Percentiles rank a stretch among this genome's conserved stretches.
Evolutionary conservation across 2,797 vertebrate genomes (phyloP).

Genomic region (Monodelphis domestica): DNA sequence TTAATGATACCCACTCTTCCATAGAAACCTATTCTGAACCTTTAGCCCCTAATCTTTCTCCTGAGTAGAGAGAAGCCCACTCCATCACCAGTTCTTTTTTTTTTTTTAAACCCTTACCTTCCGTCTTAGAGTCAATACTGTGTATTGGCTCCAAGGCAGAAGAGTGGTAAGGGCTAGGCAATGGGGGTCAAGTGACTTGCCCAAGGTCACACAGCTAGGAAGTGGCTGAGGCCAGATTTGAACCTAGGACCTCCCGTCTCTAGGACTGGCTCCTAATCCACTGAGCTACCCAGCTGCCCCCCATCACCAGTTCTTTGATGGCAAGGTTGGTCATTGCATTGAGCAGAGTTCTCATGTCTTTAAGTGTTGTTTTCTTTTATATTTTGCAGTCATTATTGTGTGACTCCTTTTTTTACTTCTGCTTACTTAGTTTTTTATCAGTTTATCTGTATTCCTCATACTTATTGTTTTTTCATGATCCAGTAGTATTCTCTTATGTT

Average conservation of each 20-base stretch:
- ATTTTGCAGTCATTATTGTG: not conserved
- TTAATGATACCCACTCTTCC: not conserved
- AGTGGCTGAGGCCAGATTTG: too few relatives aligned
- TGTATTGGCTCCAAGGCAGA: too few relatives aligned
- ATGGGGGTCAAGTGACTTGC: too few relatives aligned
- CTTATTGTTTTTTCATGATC: not conserved
- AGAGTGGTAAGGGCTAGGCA: too few relatives aligned
- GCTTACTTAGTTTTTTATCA: not conserved
- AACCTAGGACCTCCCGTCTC: too few relatives aligned
- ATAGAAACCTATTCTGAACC: not conserved
- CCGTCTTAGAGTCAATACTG: too few relatives aligned
- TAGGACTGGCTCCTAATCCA: too few relatives aligned
- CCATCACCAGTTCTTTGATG: not conserved
- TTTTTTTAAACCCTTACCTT: too few relatives aligned
- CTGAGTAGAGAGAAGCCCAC: not conserved
- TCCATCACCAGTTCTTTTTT: not conserved
- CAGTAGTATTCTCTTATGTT: not conserved
- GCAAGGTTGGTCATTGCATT: not conserved
- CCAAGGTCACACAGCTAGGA: too few relatives aligned
- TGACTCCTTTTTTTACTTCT: not conserved
- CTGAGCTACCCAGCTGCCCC: too few relatives aligned
- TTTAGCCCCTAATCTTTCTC: not conserved
- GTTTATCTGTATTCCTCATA: not conserved
- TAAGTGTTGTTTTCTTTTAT: not conserved
- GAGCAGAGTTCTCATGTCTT: not conserved